phyloP scores from a whole-genome alignment of 2,888 invertebrate species.

The Protodeltote pygarga region DNA sequence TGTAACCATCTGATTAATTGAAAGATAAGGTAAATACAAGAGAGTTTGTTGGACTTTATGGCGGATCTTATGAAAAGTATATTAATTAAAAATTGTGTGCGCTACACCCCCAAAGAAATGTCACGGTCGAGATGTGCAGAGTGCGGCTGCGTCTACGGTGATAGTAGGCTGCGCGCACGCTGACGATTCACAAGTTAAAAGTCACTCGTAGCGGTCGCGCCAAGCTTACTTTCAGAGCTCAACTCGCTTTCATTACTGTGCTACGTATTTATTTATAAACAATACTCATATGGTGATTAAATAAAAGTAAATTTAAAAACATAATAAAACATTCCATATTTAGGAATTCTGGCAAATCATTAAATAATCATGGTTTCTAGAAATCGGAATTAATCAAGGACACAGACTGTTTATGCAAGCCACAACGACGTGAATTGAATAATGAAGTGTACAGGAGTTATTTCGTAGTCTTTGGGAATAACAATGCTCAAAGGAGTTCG shows the following conservation, averaged over 20 bases:
- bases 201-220: constrained; percentile 60
- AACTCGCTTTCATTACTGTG: constrained; percentile 30
- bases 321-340: neutral
- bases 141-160: constrained; percentile 56
- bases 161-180: constrained; percentile 47
- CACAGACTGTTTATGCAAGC: constrained; percentile 69
- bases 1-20: constrained; percentile 30
- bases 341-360: constrained; percentile 17
- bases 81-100: constrained; percentile 68
- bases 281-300: constrained; percentile 14
- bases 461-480: constrained; percentile 80
- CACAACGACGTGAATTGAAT: constrained; percentile 74
- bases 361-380: constrained; percentile 37
- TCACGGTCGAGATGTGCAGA: constrained; percentile 78
- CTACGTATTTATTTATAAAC: constrained; percentile 32
- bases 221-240: constrained; percentile 41
- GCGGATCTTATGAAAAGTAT: constrained; percentile 55
- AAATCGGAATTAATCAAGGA: constrained; percentile 60
- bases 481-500: constrained; percentile 78
- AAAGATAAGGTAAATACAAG: constrained; percentile 35
- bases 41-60: constrained; percentile 13
- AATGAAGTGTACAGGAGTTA: constrained; percentile 67
- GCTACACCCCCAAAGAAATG: constrained; percentile 75
- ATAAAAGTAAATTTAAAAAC: no score
- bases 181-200: constrained; percentile 58